Conservation (phyloP, 2,888 invertebrate species). For the Acronicta alni region DNA sequence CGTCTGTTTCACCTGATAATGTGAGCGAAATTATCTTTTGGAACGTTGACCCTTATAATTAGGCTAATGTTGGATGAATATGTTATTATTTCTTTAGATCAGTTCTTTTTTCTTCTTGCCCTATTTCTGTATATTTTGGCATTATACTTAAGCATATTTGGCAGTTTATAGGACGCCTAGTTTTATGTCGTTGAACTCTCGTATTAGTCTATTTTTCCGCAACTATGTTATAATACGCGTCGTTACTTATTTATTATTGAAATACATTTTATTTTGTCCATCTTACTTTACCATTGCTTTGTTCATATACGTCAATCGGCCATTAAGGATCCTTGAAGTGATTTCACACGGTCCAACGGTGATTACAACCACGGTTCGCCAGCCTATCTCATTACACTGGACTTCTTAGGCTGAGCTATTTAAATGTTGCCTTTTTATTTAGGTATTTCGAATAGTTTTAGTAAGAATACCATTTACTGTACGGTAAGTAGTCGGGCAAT, state of each 20-base stretch:
- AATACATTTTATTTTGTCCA: neutral
- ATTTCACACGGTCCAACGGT: slow-evolving; percentile 45
- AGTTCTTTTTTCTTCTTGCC: slow-evolving; percentile 4
- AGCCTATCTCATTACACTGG: slow-evolving; percentile 51
- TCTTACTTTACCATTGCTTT: slow-evolving; percentile 13
- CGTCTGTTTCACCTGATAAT: slow-evolving; percentile 78
- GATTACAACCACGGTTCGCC: slow-evolving; percentile 37
- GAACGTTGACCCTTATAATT: slow-evolving; percentile 70
- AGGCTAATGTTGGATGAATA: slow-evolving; percentile 50
- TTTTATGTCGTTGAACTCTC: slow-evolving; percentile 22
- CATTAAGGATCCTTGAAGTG: slow-evolving; percentile 24
- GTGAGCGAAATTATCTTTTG: slow-evolving; percentile 65
- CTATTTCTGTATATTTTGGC: slow-evolving; percentile 11
- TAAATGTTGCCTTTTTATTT: slow-evolving; percentile 57
- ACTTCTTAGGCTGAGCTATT: slow-evolving; percentile 49
- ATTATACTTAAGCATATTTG: neutral
- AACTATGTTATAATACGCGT: neutral
- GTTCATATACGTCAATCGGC: slow-evolving; percentile 16
- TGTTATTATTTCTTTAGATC: slow-evolving; percentile 8
- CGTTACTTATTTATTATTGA: neutral
- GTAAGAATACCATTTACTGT: slow-evolving; percentile 62
- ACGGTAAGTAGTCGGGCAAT: slow-evolving; percentile 66
- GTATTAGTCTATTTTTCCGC: neutral
- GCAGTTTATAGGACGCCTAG: neutral
- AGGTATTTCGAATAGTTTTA: slow-evolving; percentile 61